A percentile compares a stretch with the other conserved stretches of the same genome.
Evolutionary conservation across 2,888 invertebrate genomes (phyloP).

Genomic region (Cyclophora punctaria): DNA sequence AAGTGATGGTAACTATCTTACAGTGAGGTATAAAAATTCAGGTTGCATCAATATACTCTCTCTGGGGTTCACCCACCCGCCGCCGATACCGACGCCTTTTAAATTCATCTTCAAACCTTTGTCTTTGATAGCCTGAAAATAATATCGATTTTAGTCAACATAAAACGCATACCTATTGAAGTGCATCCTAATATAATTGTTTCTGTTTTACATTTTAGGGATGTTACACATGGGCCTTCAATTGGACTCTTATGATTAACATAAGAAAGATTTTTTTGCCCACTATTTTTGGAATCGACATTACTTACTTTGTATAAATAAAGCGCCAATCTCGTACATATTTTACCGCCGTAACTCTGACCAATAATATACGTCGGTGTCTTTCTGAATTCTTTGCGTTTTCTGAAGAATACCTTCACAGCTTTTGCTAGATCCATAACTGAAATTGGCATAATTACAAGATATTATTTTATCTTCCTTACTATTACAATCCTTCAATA

Average conservation of each 20-base stretch:
- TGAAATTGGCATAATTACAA: slow-evolving; percentile 20
- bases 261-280: no score
- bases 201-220: no score
- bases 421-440: slow-evolving; percentile 84
- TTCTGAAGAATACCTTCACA: slow-evolving; percentile 79
- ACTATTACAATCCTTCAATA: no score
- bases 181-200: no score
- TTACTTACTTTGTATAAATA: slow-evolving; percentile 52
- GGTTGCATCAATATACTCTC: slow-evolving; percentile 51
- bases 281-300: no score
- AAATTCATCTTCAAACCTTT: slow-evolving; percentile 58
- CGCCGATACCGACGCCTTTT: slow-evolving; percentile 61
- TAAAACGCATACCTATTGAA: no score
- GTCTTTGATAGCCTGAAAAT: slow-evolving; percentile 52
- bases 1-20: slow-evolving; percentile 18
- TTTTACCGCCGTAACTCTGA: slow-evolving; percentile 95
- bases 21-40: slow-evolving; percentile 49
- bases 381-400: slow-evolving; percentile 79
- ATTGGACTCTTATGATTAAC: no score
- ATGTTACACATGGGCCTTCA: no score
- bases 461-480: no score
- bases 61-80: slow-evolving; percentile 62
- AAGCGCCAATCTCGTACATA: slow-evolving; percentile 74
- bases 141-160: neutral
- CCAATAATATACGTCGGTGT: slow-evolving; percentile 88